A percentile compares a stretch with the other conserved stretches of the same genome.
Evolutionary conservation across 2,888 invertebrate genomes (phyloP).

Genomic region (Liopterus haemorrhoidalis): DNA sequence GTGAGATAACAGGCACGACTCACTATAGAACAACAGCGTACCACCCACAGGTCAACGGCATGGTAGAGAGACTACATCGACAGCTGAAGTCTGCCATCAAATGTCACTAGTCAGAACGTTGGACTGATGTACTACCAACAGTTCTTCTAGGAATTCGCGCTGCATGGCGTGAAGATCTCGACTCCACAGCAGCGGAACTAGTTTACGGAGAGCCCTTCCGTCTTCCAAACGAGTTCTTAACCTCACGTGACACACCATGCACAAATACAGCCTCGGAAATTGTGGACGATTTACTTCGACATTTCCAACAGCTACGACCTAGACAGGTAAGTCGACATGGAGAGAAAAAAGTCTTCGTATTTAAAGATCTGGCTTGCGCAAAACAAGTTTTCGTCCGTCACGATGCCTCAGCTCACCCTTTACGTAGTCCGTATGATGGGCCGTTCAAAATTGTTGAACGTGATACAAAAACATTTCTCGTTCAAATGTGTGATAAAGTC

Average conservation of each 20-base stretch:
- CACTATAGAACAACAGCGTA: slow-evolving; percentile 1
- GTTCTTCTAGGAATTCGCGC: slow-evolving; percentile 3
- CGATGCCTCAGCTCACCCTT: too few relatives aligned
- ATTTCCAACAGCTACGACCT: too few relatives aligned
- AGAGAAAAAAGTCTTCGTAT: too few relatives aligned
- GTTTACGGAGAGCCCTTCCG: slow-evolving; percentile 2
- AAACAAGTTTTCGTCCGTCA: too few relatives aligned
- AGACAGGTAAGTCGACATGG: too few relatives aligned
- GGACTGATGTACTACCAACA: not conserved
- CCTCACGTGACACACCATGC: not conserved
- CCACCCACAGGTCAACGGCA: slow-evolving; percentile 5
- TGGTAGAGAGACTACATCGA: slow-evolving; percentile 4
- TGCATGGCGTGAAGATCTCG: not conserved
- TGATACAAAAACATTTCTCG: too few relatives aligned
- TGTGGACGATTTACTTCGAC: too few relatives aligned
- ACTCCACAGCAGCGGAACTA: slow-evolving; percentile 3
- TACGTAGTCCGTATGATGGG: too few relatives aligned
- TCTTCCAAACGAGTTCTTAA: slow-evolving; percentile 4
- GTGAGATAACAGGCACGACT: slow-evolving; percentile 5
- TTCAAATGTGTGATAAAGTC: too few relatives aligned
- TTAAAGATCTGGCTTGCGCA: too few relatives aligned
- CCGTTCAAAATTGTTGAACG: too few relatives aligned
- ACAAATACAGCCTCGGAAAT: too few relatives aligned
- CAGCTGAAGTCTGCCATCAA: not conserved
- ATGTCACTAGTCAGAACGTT: not conserved